A percentile compares a stretch with the other conserved stretches of the same genome.
Evolutionary conservation across 2,888 invertebrate genomes (phyloP).

Genomic region (Synanthedon myopaeformis): DNA sequence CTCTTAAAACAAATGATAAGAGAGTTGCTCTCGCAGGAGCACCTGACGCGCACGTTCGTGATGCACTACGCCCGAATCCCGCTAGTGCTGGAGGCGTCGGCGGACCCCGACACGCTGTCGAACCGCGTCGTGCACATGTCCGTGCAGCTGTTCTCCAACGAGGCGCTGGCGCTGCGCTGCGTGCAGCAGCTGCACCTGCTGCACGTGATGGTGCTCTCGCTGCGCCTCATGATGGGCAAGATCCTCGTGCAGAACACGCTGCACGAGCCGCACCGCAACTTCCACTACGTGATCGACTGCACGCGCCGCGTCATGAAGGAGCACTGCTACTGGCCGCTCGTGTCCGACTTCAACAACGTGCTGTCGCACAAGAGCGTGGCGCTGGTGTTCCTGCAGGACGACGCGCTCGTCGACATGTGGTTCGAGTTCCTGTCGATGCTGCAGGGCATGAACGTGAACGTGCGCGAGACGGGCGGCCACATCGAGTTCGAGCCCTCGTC

Average conservation of each 20-base stretch:
- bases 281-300: slow-evolving; percentile 94
- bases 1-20: no score
- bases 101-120: slow-evolving; percentile 90
- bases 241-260: slow-evolving; percentile 89
- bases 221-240: slow-evolving; percentile 93
- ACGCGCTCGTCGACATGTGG: slow-evolving; percentile 94
- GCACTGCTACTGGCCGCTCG: slow-evolving; percentile 98
- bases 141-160: slow-evolving; percentile 96
- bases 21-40: slow-evolving; percentile 70
- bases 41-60: slow-evolving; percentile 93
- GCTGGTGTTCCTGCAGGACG: slow-evolving; percentile 87
- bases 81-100: slow-evolving; percentile 86
- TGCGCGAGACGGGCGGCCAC: slow-evolving; percentile 89
- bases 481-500: slow-evolving; percentile 97
- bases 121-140: slow-evolving; percentile 98
- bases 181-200: slow-evolving; percentile 89
- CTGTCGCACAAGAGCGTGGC: slow-evolving; percentile 94
- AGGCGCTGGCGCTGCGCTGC: slow-evolving; percentile 90
- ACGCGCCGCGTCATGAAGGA: slow-evolving; percentile 93
- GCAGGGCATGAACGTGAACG: slow-evolving; percentile 98
- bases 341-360: slow-evolving; percentile 96
- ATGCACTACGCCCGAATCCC: slow-evolving; percentile 96
- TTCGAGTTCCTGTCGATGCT: slow-evolving; percentile 93
- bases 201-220: slow-evolving; percentile 88
- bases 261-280: slow-evolving; percentile 83